phyloP scores from a whole-genome alignment of 1,140 invertebrate species.

The Drosophila auraria region DNA sequence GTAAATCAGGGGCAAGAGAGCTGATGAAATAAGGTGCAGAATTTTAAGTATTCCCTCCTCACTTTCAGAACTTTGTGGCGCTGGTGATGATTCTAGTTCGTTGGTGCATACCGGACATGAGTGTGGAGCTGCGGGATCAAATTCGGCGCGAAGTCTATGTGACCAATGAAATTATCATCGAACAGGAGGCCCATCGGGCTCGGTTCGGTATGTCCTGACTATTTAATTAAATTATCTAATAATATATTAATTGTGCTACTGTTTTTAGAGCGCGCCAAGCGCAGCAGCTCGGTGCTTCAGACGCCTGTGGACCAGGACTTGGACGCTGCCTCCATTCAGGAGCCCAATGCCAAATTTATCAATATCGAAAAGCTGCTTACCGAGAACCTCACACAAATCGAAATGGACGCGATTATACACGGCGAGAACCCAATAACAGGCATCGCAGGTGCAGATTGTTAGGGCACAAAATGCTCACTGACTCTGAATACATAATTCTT shows the following conservation, averaged over 20 bases:
- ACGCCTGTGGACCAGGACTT: conserved; percentile 47
- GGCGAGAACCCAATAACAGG: conserved; percentile 68
- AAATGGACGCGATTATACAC: conserved; percentile 80
- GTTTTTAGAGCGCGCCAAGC: conserved; percentile 64
- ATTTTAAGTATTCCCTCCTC: conserved; percentile 2
- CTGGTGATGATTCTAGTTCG: conserved; percentile 93
- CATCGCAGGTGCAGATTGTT: conserved; percentile 68
- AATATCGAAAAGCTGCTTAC: conserved; percentile 73
- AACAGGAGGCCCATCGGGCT: conserved; percentile 89
- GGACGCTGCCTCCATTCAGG: conserved; percentile 67
- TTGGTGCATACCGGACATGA: conserved; percentile 95
- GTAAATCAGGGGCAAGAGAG: conserved; percentile 6
- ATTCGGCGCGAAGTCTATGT: conserved; percentile 94
- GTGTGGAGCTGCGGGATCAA: conserved; percentile 90
- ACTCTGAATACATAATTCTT: conserved; percentile 7
- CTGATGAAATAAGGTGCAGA: conserved; percentile 51
- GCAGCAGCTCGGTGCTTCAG: conserved; percentile 50
- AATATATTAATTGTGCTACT: not conserved
- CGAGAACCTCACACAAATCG: conserved; percentile 68
- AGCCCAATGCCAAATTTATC: conserved; percentile 74
- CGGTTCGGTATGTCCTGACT: conserved; percentile 68
- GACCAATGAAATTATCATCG: conserved; percentile 95
- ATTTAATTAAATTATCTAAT: not conserved
- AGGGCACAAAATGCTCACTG: conserved; percentile 47
- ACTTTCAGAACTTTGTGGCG: conserved; percentile 92